Evolutionary conservation across 23 tunicate species (phyloP).

Genomic region (Trididemnum nubilum): DNA sequence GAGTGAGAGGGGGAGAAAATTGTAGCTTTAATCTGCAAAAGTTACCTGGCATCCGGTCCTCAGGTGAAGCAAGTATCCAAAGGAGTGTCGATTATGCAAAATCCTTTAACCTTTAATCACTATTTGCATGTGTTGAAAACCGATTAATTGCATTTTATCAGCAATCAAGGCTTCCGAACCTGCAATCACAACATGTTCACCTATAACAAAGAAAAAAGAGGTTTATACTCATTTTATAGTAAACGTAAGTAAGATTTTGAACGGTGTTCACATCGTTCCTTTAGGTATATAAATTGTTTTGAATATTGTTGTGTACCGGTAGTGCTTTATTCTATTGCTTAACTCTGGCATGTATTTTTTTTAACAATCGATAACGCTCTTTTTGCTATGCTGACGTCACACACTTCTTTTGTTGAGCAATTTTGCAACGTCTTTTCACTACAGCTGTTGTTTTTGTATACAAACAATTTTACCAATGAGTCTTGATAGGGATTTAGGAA

Average conservation of each 20-base stretch:
- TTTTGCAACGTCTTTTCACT: too few relatives aligned
- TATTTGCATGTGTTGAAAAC: not conserved
- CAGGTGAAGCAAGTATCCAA: not conserved
- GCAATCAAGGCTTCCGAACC: conserved; percentile 2
- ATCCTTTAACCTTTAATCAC: conserved; percentile 1
- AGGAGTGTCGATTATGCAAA: conserved; percentile 4
- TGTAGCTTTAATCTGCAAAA: not conserved
- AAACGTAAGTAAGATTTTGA: not conserved
- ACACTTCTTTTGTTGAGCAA: too few relatives aligned
- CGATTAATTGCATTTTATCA: not conserved
- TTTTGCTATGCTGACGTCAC: too few relatives aligned
- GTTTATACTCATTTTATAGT: not conserved
- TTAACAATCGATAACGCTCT: too few relatives aligned
- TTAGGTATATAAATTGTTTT: conserved; percentile 4
- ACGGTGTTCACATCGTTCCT: conserved; percentile 1
- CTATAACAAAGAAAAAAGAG: not conserved
- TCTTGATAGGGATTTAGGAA: too few relatives aligned
- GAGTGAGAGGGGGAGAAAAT: not conserved
- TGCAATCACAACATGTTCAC: not conserved
- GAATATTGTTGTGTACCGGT: too few relatives aligned
- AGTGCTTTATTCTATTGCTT: too few relatives aligned
- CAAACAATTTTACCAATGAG: too few relatives aligned
- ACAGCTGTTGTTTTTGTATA: too few relatives aligned
- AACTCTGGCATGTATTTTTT: too few relatives aligned
- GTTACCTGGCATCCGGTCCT: not conserved